Conservation (phyloP, 2,113 vertebrate species). For the Chionis minor region DNA sequence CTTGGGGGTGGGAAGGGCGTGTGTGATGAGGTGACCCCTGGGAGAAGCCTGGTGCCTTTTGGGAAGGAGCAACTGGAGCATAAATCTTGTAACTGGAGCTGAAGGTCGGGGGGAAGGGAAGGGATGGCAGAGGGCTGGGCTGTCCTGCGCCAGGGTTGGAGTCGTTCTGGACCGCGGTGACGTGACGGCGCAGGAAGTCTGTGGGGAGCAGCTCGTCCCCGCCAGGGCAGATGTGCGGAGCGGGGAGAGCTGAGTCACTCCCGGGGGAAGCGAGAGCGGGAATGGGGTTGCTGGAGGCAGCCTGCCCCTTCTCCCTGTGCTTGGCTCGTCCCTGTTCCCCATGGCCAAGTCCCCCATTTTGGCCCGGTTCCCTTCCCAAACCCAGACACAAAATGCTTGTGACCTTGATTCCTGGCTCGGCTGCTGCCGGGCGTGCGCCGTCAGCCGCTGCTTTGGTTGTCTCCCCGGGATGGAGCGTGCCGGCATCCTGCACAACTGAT, state of each 20-base stretch:
- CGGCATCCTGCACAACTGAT: fast-evolving
- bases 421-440: fast-evolving
- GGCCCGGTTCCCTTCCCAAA: background rate
- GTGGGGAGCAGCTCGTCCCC: background rate
- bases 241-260: fast-evolving
- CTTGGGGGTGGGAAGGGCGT: background rate
- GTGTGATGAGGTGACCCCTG: background rate
- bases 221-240: background rate
- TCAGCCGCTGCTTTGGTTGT: background rate
- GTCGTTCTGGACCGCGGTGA: background rate
- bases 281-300: background rate
- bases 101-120: background rate
- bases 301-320: background rate
- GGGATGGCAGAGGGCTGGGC: background rate
- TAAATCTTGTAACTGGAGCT: conserved; percentile 14
- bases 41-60: background rate
- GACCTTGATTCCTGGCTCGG: fast-evolving
- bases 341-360: fast-evolving
- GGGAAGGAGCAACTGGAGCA: background rate
- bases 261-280: background rate
- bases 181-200: background rate
- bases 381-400: fast-evolving
- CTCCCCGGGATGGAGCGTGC: fast-evolving
- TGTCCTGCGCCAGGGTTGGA: fast-evolving
- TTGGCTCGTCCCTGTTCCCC: fast-evolving